A percentile compares a stretch with the other conserved stretches of the same genome.
Evolutionary conservation across 2,888 invertebrate genomes (phyloP).

Genomic region (Protophormia terraenovae): DNA sequence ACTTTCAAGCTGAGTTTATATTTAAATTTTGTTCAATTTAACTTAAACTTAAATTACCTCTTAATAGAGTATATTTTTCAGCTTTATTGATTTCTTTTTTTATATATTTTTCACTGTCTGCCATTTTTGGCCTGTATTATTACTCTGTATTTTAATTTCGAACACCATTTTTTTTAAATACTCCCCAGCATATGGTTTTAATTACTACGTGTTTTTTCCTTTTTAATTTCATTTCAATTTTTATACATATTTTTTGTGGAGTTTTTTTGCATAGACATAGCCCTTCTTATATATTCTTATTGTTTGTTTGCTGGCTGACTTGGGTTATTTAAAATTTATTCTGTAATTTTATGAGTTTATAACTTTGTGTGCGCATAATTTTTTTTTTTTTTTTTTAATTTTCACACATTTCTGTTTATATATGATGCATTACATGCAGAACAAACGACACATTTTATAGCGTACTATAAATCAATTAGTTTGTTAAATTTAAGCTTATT

Average conservation of each 20-base stretch:
- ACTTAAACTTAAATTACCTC: not conserved
- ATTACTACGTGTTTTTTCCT: slow-evolving; percentile 42
- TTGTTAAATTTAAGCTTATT: slow-evolving; percentile 61
- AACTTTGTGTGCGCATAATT: slow-evolving; percentile 20
- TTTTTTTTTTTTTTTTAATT: slow-evolving; percentile 33
- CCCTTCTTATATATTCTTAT: slow-evolving; percentile 28
- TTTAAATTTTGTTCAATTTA: too few relatives aligned
- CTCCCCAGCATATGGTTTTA: slow-evolving; percentile 65
- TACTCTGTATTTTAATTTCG: not conserved
- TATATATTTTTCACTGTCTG: not conserved
- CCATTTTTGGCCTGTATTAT: not conserved
- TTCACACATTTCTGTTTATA: slow-evolving; percentile 70
- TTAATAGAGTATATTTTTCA: not conserved
- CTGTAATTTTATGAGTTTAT: slow-evolving; percentile 47
- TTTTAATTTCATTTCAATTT: slow-evolving; percentile 51
- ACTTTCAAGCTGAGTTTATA: too few relatives aligned
- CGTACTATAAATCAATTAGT: slow-evolving; percentile 79
- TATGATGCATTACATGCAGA: slow-evolving; percentile 79
- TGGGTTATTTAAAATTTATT: slow-evolving; percentile 51
- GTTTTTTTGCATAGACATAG: slow-evolving; percentile 27
- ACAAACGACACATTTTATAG: slow-evolving; percentile 80
- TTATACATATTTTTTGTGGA: not conserved
- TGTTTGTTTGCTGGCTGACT: slow-evolving; percentile 13
- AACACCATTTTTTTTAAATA: not conserved
- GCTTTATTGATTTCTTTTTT: not conserved